Base-by-base conservation (phyloP, 2,888 invertebrate species). In the Caenorhabditis plicata region DNA sequence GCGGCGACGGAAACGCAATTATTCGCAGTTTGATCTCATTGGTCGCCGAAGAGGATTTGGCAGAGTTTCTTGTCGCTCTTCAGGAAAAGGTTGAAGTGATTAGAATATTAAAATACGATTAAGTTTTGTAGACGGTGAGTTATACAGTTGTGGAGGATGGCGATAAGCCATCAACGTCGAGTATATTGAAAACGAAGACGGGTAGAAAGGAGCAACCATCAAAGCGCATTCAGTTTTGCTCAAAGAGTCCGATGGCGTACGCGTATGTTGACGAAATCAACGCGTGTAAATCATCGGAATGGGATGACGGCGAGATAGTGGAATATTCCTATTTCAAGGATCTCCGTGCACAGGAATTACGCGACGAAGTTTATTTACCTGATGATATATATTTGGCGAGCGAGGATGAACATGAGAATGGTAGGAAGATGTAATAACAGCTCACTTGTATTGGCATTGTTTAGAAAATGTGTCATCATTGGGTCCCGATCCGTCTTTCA, bases 311-410 rank as follows among this genome's bases (percentile, higher is more conserved):
- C 42, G 56, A 55, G 13, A 44, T 56, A 23, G 42, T 55, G 13
- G 62, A 62, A 25, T 62, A 56, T 36, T 56, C 55, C 4, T 60
- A 60, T 27, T 60, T 60, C 42, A 60, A 60, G 20, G 53, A 60
- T 17, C 32, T 60, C 15, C 53, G 53, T 29, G 53, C 47, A 9
- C 5, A 20, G 31, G 42, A 42, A 42, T 19, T 20, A 13, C 19
- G n/a, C 7, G 19, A 36, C 5, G 36, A 15, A 19, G 27, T n/a
- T n/a, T n/a, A n/a, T n/a, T n/a, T n/a, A n/a, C n/a, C n/a, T n/a
- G n/a, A n/a, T n/a, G n/a, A n/a, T n/a, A n/a, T n/a, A n/a, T n/a
- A n/a, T n/a, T n/a, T n/a, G n/a, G n/a, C n/a, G n/a, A n/a, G n/a
- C n/a, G n/a, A n/a, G n/a, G n/a, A n/a, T n/a, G n/a, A n/a, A n/a